These are phyloP conservation scores for Planiliza haematocheilus DNA, from an alignment of 2,113 vertebrate genomes.

Conservation along the genomic window DNA sequence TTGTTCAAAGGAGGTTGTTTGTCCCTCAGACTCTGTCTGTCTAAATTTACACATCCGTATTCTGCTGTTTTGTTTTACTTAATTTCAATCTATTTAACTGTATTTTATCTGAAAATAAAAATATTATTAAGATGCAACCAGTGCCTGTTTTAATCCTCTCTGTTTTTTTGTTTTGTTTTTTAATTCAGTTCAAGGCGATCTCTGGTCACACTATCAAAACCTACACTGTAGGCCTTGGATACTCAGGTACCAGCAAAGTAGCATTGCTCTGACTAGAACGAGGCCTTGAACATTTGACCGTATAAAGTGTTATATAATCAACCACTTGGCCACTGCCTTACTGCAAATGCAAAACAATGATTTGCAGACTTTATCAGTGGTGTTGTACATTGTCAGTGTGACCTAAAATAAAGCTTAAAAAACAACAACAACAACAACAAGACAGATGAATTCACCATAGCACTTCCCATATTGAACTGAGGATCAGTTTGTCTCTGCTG, in stretches of 20 bases:
- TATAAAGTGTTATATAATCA: slow-evolving; percentile 1
- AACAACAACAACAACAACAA: too few relatives aligned
- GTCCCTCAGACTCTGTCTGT: too few relatives aligned
- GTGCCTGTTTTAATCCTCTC: slow-evolving; percentile 10
- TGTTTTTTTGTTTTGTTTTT: too few relatives aligned
- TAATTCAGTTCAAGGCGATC: slow-evolving; percentile 26
- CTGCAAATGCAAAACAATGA: neutral
- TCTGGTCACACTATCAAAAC: neutral
- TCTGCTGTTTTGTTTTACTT: too few relatives aligned
- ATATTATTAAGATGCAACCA: neutral
- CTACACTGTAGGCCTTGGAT: slow-evolving; percentile 20
- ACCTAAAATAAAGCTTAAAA: slow-evolving; percentile 9
- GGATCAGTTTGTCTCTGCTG: neutral
- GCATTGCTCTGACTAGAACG: slow-evolving; percentile 7
- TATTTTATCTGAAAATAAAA: slow-evolving; percentile 21
- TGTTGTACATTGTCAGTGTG: slow-evolving; percentile 6
- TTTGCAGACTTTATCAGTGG: slow-evolving; percentile 13
- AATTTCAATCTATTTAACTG: neutral
- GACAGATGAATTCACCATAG: neutral
- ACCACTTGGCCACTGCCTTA: neutral
- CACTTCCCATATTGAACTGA: neutral
- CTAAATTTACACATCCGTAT: too few relatives aligned
- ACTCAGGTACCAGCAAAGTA: neutral
- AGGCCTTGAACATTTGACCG: neutral
- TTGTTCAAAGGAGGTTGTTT: too few relatives aligned